phyloP scores from a whole-genome alignment of 2,888 invertebrate genomes.

The Xanthia togata region DNA sequence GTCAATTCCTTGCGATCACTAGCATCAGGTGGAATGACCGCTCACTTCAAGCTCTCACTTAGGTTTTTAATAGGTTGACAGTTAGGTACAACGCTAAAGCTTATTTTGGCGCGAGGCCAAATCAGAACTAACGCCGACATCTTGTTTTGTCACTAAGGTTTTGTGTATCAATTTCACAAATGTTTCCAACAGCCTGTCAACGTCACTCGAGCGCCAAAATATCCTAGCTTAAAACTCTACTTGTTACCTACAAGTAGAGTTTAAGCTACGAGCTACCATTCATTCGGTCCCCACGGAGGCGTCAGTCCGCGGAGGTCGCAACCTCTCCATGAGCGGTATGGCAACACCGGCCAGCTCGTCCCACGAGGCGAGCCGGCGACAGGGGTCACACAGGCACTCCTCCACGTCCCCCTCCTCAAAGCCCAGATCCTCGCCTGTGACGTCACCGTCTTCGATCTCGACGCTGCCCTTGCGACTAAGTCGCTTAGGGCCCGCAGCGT shows the following conservation, averaged over 20 bases:
- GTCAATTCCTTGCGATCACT: too few relatives aligned
- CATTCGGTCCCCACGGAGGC: conserved; percentile 85
- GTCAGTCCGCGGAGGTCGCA: conserved; percentile 85
- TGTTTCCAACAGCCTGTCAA: neutral
- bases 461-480: conserved; percentile 22
- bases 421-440: conserved; percentile 83
- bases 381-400: conserved; percentile 82
- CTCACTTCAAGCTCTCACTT: too few relatives aligned
- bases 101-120: neutral
- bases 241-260: too few relatives aligned
- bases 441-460: conserved; percentile 70
- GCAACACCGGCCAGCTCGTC: conserved; percentile 94
- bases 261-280: conserved; percentile 11
- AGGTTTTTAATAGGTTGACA: too few relatives aligned
- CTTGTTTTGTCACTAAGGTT: neutral
- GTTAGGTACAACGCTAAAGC: neutral
- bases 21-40: too few relatives aligned
- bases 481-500: conserved; percentile 29
- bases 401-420: conserved; percentile 84
- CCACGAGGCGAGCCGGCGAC: conserved; percentile 90
- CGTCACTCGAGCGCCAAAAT: neutral
- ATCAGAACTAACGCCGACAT: neutral
- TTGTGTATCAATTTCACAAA: neutral
- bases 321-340: conserved; percentile 93
- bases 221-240: neutral